Evolutionary conservation across 2,888 invertebrate genomes (phyloP).

Genomic region (Parnassius glacialis): DNA sequence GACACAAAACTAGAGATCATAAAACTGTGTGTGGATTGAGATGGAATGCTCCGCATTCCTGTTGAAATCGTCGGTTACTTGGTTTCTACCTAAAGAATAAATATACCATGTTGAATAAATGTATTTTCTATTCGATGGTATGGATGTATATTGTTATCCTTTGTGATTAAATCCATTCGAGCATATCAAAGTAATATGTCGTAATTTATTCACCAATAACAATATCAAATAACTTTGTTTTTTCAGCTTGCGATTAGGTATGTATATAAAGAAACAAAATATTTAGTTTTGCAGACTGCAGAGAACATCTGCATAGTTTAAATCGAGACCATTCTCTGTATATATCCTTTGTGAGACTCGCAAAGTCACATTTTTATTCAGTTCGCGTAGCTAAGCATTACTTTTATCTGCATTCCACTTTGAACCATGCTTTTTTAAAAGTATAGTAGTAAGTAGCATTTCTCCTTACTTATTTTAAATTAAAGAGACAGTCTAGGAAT

Average conservation of each 20-base stretch:
- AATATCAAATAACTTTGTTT: background rate
- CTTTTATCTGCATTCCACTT: constrained; percentile 21
- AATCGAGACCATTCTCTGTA: constrained; percentile 16
- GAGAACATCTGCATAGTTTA: constrained; percentile 21
- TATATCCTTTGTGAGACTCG: constrained; percentile 16
- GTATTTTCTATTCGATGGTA: too few species aligned
- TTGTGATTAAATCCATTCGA: too few species aligned
- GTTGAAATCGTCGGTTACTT: too few species aligned
- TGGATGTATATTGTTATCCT: too few species aligned
- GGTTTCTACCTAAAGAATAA: too few species aligned
- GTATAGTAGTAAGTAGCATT: constrained; percentile 1
- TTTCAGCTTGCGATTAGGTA: background rate
- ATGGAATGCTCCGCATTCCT: too few species aligned
- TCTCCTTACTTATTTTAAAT: constrained; percentile 2
- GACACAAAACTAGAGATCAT: too few species aligned
- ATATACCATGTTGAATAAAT: too few species aligned
- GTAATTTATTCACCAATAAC: too few species aligned
- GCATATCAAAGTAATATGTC: too few species aligned
- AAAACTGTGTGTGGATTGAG: too few species aligned
- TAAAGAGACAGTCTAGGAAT: too few species aligned
- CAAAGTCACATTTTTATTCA: constrained; percentile 24
- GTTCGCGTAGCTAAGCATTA: constrained; percentile 19
- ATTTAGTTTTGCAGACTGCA: constrained; percentile 10
- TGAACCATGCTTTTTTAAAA: constrained; percentile 11
- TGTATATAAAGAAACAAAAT: constrained; percentile 14